A percentile compares a stretch with the other conserved stretches of the same genome.
Evolutionary conservation across 2,888 invertebrate genomes (phyloP).

Genomic region (Eueremaeus valkanovi): DNA sequence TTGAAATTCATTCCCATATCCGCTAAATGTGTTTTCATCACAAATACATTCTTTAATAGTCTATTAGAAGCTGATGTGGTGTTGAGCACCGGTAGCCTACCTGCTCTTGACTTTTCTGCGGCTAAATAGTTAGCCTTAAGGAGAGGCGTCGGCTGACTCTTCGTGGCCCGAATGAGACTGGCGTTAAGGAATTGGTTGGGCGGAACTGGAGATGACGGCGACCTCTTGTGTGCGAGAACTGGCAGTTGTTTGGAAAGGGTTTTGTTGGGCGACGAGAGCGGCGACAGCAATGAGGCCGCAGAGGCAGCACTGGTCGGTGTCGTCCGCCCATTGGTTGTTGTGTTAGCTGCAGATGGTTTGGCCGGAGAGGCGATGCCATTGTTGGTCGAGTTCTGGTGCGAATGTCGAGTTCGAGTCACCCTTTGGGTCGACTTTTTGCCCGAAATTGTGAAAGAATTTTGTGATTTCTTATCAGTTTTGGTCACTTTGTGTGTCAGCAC

Average conservation of each 20-base stretch:
- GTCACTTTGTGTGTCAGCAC: neutral
- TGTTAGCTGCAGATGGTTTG: neutral
- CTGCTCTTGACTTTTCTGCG: conserved; percentile 24
- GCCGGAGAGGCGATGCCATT: neutral
- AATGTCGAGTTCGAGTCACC: conserved; percentile 9
- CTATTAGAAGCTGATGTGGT: too few species aligned
- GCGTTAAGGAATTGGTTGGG: neutral
- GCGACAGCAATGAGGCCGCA: neutral
- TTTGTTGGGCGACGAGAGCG: conserved; percentile 26
- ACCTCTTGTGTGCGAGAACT: conserved; percentile 12
- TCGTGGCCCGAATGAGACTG: conserved; percentile 11
- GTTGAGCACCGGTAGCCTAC: too few species aligned
- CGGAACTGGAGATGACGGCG: conserved; percentile 15
- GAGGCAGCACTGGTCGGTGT: neutral
- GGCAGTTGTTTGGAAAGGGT: neutral
- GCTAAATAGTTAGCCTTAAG: conserved; percentile 21
- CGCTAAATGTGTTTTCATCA: neutral
- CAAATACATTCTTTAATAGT: too few species aligned
- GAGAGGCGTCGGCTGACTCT: conserved; percentile 22
- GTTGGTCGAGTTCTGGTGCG: neutral
- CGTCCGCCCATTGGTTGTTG: neutral
- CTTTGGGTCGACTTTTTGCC: neutral
- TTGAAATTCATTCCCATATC: neutral
- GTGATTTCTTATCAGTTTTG: conserved; percentile 22
- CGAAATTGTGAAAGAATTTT: neutral